Conservation (phyloP, 2,888 invertebrate genomes). For the Hesperia comma region DNA sequence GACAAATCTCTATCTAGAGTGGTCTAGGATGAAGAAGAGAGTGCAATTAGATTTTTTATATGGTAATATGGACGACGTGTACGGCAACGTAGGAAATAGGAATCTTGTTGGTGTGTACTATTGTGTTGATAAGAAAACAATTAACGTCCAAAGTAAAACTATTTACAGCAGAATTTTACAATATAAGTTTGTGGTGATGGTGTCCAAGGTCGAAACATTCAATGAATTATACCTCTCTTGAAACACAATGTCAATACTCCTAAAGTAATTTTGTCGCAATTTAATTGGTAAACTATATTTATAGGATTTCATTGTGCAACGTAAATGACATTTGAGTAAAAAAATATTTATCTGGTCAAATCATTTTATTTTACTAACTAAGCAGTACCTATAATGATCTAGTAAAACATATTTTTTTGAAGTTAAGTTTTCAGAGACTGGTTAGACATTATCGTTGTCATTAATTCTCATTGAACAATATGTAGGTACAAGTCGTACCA, state of each 20-base stretch:
- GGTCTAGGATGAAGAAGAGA: too few relatives aligned
- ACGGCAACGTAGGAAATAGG: too few relatives aligned
- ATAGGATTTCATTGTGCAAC: slow-evolving; percentile 1
- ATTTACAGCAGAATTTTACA: not conserved
- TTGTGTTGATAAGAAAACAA: too few relatives aligned
- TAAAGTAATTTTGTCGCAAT: slow-evolving; percentile 1
- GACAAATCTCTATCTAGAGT: too few relatives aligned
- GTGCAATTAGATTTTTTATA: too few relatives aligned
- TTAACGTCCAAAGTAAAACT: too few relatives aligned
- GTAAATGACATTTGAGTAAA: not conserved
- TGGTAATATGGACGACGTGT: too few relatives aligned
- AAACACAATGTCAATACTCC: slow-evolving; percentile 1
- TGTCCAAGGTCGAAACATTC: slow-evolving; percentile 5
- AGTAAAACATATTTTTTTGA: not conserved
- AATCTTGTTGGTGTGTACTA: too few relatives aligned
- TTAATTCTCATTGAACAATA: too few relatives aligned
- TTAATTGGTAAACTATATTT: slow-evolving; percentile 2
- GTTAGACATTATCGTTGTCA: too few relatives aligned
- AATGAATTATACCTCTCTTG: not conserved
- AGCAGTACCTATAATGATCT: not conserved
- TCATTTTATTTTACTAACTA: not conserved
- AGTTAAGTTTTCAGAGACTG: too few relatives aligned
- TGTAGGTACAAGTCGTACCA: too few relatives aligned
- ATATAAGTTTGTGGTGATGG: not conserved
- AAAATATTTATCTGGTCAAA: not conserved